phyloP scores from a whole-genome alignment of 2,888 invertebrate genomes.

The Aromia moschata region DNA sequence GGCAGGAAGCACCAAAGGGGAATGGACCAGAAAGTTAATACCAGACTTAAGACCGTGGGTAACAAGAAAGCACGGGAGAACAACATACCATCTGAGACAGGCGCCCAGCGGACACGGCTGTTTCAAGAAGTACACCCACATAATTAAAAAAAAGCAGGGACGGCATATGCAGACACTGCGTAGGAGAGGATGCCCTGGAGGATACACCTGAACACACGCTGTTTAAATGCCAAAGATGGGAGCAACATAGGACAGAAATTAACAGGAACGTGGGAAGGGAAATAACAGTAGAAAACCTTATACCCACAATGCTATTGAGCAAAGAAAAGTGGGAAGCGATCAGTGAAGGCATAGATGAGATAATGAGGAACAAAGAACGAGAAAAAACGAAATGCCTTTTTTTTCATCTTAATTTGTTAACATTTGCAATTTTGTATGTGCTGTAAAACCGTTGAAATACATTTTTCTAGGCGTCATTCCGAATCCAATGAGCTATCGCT shows the following conservation, averaged over 20 bases:
- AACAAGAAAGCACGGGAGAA: conserved; percentile 1
- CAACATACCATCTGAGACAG: conserved; percentile 22
- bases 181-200: conserved; percentile 10
- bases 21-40: conserved; percentile 20
- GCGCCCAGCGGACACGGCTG: conserved; percentile 20
- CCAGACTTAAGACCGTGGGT: conserved; percentile 18
- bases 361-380: neutral
- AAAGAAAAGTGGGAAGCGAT: neutral
- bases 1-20: neutral
- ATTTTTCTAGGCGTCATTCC: no score
- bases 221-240: conserved; percentile 3
- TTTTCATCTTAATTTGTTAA: no score
- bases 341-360: neutral
- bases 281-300: neutral
- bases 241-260: neutral
- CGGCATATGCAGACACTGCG: conserved; percentile 13
- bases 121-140: conserved; percentile 19
- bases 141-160: conserved; percentile 15
- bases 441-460: no score
- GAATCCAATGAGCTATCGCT: no score
- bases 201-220: no score
- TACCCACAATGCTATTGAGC: neutral
- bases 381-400: no score
- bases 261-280: neutral
- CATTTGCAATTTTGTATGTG: no score